These are phyloP conservation scores for Thamnophis elegans DNA, from an alignment of 2,797 vertebrate species.

Conservation along the genomic window DNA sequence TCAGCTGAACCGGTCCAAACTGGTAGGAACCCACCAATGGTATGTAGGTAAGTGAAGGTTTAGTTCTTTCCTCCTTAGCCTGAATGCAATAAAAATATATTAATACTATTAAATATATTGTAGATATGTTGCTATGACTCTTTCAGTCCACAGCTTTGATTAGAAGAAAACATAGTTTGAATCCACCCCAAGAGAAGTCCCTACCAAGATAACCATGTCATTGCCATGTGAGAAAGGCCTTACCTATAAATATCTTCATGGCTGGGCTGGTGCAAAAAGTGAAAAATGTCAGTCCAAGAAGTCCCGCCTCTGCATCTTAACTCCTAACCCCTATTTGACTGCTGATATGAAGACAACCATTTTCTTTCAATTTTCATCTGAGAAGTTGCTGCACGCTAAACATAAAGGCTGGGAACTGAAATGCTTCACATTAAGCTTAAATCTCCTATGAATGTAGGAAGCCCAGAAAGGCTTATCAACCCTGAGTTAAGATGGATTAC, in stretches of 20 bases:
- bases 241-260: background rate
- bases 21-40: too few relatives aligned
- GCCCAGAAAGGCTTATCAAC: background rate
- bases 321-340: background rate
- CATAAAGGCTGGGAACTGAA: background rate
- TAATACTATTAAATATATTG: background rate
- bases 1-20: too few relatives aligned
- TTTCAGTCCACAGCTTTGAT: background rate
- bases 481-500: background rate
- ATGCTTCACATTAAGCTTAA: background rate
- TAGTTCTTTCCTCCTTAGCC: background rate
- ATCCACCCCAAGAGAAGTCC: background rate
- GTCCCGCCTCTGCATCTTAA: background rate
- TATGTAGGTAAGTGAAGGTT: background rate
- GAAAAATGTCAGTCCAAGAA: background rate
- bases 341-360: background rate
- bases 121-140: background rate
- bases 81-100: background rate
- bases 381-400: background rate
- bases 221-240: background rate
- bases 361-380: background rate
- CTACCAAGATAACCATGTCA: background rate
- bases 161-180: background rate
- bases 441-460: background rate
- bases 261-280: background rate